Evolutionary conservation across 2,797 vertebrate species (phyloP), one percentile per base, ranked within the genome.

Genomic region (Paedocypris micromegethes): DNA sequence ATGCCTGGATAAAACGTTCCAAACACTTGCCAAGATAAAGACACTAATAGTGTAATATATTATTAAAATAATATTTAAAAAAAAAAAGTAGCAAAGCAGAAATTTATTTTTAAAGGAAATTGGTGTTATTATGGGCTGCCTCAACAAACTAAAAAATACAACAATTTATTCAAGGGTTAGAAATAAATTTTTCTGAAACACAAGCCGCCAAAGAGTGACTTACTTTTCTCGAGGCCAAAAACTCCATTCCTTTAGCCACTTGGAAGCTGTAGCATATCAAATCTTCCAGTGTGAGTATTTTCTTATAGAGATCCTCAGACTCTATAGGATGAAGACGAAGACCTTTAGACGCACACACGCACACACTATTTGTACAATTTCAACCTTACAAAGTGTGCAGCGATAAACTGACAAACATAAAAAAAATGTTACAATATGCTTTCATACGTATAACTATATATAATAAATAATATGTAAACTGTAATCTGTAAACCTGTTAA

Each of bases 261-360:
- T 97, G 95, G 86, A 96, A 97, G 83, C 93, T 95, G 83, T 97
- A 97, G 86, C 92, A 96, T 73, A 97, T 95, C 76, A 97, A 86
- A 80, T 95, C 93, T 79, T 97, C 94, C 89, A 97, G 73, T 4
- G 92, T 94, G 83, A 97, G 82, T 62, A 93, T 86, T 75, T 87
- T 84, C 83, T 97, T 96, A 75, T 94, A 94, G 78, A 96, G 87
- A 82, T 96, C 93, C 77, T 97, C 93, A 37, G 89, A 81, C 75
- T 96, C 94, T 97, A 89, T 70, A 66, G 83, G 83, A 78, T 58
- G 58, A 80, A 80, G 85, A 75, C 47, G 46, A 64, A 62, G 6
- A 45, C 50, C 46, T 60, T 72, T 8, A 71, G 9, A 5, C 58
- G 72, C 55, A 54, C 55, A 57, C 48, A 47, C 53, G 68, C 72